These are phyloP conservation scores for roundworm (Caenorhabditis elegans) DNA, from an alignment of 1,140 invertebrate species.

Conservation along the genomic window WBcel235 BX284604.4:7730001-7730500, in stretches of 20 bases:
- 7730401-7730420: constrained; percentile 79
- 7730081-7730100: constrained; percentile 68
- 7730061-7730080: neutral
- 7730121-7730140: constrained; percentile 72
- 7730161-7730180: constrained; percentile 71
- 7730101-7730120: constrained; percentile 72
- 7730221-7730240: constrained; percentile 67
- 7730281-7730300: constrained; percentile 91
- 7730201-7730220: constrained; percentile 74
- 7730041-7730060: neutral
- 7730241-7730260: constrained; percentile 96
- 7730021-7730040: constrained; percentile 79
- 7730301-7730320: constrained; percentile 84
- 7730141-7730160: constrained; percentile 70
- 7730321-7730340: constrained; percentile 79
- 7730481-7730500: too few species aligned
- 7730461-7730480: neutral
- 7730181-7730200: constrained; percentile 76
- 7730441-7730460: constrained; percentile 75
- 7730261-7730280: constrained; percentile 98
- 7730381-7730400: constrained; percentile 78
- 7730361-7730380: constrained; percentile 76
- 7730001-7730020: constrained; percentile 95
- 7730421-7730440: constrained; percentile 88
- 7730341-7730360: constrained; percentile 89